phyloP scores from a whole-genome alignment of 2,888 invertebrate genomes.

The Orchesella flavescens region DNA sequence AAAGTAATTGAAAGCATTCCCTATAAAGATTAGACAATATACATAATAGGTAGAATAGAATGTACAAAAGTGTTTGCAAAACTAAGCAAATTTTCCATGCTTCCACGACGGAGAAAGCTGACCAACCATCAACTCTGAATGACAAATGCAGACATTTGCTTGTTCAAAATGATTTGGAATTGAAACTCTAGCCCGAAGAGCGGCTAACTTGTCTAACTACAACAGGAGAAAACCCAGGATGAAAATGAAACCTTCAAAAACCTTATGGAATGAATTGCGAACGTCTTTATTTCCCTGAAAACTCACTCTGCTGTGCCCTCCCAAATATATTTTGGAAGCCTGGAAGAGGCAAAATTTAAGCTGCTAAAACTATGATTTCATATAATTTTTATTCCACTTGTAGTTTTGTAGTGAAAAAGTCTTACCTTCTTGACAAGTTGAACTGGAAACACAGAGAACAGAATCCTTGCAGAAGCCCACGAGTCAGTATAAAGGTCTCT shows the following conservation, averaged over 20 bases:
- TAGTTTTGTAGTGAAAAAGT: not conserved
- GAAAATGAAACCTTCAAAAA: no score
- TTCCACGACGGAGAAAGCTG: no score
- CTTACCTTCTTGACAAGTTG: conserved; percentile 9
- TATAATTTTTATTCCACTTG: conserved; percentile 21
- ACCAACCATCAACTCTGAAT: not conserved
- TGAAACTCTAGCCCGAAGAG: no score
- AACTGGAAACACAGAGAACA: conserved; percentile 19
- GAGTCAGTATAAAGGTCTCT: conserved; percentile 39
- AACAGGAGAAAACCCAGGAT: no score
- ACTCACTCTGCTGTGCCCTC: conserved; percentile 24
- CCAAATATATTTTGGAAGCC: conserved; percentile 20
- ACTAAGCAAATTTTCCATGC: no score
- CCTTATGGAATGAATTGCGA: no score
- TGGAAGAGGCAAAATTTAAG: not conserved
- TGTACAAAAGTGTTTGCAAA: not conserved
- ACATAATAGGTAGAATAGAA: not conserved
- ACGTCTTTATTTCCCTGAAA: not conserved
- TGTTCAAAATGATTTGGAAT: not conserved
- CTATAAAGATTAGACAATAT: not conserved
- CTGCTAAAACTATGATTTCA: conserved; percentile 31
- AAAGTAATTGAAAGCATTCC: not conserved
- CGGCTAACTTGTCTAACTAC: no score
- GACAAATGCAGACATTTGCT: conserved; percentile 25
- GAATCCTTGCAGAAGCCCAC: conserved; percentile 13